Evolutionary conservation across 1,140 invertebrate species (phyloP), one percentile per base, ranked within the genome.

Genomic region (Conus ventricosus): DNA sequence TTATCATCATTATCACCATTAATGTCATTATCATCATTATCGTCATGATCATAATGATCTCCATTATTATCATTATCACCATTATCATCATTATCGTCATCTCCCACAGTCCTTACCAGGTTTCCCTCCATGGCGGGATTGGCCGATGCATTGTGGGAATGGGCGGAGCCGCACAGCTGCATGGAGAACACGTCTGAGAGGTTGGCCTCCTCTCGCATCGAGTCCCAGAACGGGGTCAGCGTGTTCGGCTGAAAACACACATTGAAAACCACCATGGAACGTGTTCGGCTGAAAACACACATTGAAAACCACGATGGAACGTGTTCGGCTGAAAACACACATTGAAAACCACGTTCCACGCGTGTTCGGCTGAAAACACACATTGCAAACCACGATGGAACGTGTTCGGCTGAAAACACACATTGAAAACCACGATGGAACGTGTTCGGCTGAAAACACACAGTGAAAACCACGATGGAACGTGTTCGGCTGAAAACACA

Each of bases 161-260:
- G 90, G 0, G 92, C 89, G 1, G 90, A 89, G 0, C 95, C 94
- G 92, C 95, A 95, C 6, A 95, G 91, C 89, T 94, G 94, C 84
- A 95, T 89, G 71, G 93, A 93, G 87, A 95, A 95, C 5, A 94
- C 51, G 88, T 95, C 89, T 13, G 87, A 75, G 5, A 94, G 71
- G 8, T 87, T 39, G 20, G 83, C 78, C 53, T 89, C 87, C 4
- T 84, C 85, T 17, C 94, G 91, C 60, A 95, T 15, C 3, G 89
- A 91, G 89, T 95, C 93, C 91, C 94, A 94, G 85, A 92, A 94
- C 25, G 95, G 94, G 23, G 84, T 84, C 13, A 94, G 90, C 51
- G 91, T 90, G 85, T 93, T 93, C 71, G 94, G 94, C 94, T 95
- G 91, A 53, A 92, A 92, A 78, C 80, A 39, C 8, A 39, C 39